phyloP scores from a whole-genome alignment of 2,797 vertebrate genomes.

The Agapornis canus region DNA sequence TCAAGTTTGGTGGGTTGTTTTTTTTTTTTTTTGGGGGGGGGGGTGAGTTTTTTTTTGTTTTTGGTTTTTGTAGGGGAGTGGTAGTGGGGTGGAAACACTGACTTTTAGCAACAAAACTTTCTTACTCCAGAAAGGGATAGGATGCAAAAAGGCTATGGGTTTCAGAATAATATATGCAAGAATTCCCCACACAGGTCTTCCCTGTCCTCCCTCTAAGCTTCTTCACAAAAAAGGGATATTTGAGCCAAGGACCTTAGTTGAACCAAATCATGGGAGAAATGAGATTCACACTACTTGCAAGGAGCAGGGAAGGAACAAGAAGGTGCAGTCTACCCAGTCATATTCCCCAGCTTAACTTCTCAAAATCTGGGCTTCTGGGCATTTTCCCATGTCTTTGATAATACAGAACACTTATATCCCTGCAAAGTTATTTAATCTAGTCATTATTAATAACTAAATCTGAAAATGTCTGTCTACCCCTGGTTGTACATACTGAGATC shows the following conservation, averaged over 20 bases:
- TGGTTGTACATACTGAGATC: not conserved
- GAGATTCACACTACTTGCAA: not conserved
- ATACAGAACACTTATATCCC: not conserved
- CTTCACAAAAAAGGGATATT: not conserved
- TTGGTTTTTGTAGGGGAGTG: rapidly evolving
- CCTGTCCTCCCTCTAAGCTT: not conserved
- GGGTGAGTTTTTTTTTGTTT: too few species aligned
- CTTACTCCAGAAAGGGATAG: not conserved
- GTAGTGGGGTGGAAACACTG: not conserved
- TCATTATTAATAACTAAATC: not conserved
- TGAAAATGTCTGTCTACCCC: not conserved
- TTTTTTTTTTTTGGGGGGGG: too few species aligned
- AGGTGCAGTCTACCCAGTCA: not conserved
- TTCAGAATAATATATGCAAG: not conserved
- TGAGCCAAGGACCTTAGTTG: not conserved
- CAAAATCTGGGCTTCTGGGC: not conserved
- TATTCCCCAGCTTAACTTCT: not conserved
- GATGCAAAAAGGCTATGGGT: not conserved
- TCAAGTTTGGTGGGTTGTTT: not conserved
- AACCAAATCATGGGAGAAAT: not conserved
- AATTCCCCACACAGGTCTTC: not conserved
- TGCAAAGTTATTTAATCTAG: not conserved
- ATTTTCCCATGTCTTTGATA: not conserved
- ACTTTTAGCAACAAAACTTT: not conserved
- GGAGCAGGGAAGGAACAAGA: not conserved